Conservation (phyloP, 2,888 invertebrate genomes). For the Lordiphosa fenestrarum region DNA sequence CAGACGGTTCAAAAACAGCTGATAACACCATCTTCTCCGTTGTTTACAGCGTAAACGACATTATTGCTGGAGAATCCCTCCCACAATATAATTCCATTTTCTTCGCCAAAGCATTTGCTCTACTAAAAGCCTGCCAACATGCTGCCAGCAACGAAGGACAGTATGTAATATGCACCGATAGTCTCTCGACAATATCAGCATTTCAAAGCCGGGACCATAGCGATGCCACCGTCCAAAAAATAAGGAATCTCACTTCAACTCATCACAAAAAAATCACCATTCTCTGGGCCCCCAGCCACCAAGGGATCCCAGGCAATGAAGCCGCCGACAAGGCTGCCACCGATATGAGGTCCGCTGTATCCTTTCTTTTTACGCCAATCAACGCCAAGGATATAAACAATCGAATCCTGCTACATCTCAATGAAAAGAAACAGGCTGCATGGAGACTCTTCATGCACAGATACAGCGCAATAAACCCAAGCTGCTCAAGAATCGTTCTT, state of each 20-base stretch:
- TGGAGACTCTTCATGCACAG: constrained; percentile 1
- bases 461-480: background rate
- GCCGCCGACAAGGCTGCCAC: too few relatives aligned
- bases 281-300: too few relatives aligned
- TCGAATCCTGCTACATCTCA: background rate
- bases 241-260: background rate
- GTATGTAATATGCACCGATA: background rate
- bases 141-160: background rate
- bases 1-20: background rate
- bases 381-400: background rate
- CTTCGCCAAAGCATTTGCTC: background rate
- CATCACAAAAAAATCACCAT: background rate
- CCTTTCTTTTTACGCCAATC: background rate
- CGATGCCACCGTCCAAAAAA: background rate
- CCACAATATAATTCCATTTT: constrained; percentile 2
- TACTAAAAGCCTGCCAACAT: background rate
- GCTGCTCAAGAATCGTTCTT: background rate
- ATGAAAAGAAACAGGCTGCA: background rate
- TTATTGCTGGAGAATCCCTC: background rate
- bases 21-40: background rate
- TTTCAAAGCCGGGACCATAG: too few relatives aligned
- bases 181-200: constrained; percentile 6
- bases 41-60: background rate
- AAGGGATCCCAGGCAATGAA: too few relatives aligned
- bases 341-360: too few relatives aligned